Base-by-base conservation (phyloP, 1,140 invertebrate species). In the Drosophila takahashii region DNA sequence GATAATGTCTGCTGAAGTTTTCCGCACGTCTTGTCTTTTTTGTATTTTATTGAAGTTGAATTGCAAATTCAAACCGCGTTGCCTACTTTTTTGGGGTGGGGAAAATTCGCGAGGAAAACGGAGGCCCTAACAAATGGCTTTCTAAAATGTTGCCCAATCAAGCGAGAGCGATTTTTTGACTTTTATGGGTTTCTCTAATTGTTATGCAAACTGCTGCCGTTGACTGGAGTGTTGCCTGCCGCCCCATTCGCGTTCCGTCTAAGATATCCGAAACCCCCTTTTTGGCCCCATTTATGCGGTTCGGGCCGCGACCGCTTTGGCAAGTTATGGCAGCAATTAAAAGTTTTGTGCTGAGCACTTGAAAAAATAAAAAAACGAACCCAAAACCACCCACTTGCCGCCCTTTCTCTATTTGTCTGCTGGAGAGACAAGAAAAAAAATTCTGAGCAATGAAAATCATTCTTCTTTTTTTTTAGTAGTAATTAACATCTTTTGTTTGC, bases 241-340 rank as follows among this genome's bases (percentile, higher is more conserved):
- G 15, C 36, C 36, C 61, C 45, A 4, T n/a, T 47, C 18, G 13
- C 22, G n/a, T n/a, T 47, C 29, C 22, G 3, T 29, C 34, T 32
- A 41, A 67, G 64, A 67, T 67, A 61, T 45, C 56, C 37, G 18
- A 26, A 27, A 26, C 48, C 48, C 16, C 26, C 59, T 34, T 42
- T 37, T 57, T 57, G 67, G 72, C 64, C 71, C 77, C 51, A 42
- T 80, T 81, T 61, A 60, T 61, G 66, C 47, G 77, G 77, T 56
- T 59, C 26, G 47, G 45, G 47, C 62, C 64, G 78, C 78, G 77
- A 78, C 75, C 75, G 60, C 61, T 41, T 69, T 65, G 60, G 50
- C 78, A 80, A 81, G 79, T 81, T 81, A 81, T 81, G 79, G 78
- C 79, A 81, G 79, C 79, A 81, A 81, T 81, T 81, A 81, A 81